Evolutionary conservation across 2,797 vertebrate genomes (phyloP), one percentile per base, ranked within the genome.

Genomic region (Pseudochromis fuscus): DNA sequence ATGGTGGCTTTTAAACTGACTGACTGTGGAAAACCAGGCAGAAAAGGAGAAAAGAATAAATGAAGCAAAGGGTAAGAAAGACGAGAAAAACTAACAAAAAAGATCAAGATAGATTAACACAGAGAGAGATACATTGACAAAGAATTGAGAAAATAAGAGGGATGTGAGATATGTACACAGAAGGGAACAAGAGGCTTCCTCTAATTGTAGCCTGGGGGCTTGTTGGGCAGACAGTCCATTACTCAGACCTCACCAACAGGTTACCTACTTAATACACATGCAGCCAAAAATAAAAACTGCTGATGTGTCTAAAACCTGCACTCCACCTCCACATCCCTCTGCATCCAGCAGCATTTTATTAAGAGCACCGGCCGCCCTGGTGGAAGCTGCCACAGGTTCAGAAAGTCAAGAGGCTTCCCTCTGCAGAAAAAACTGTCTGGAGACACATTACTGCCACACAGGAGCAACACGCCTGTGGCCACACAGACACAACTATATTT

Each of bases 171-270:
- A 55, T 71, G 76, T 58, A 88, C 77, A 86, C 64, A 60, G 69
- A 76, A 42, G 75, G 65, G 72, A 87, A 83, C 64, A 49, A 82
- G 85, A 84, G 77, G 80, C 67, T 70, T 84, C 70, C 76, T 83
- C 78, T 91, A 90, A 92, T 91, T 89, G 88, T 71, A 79, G 88
- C 89, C 86, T 59, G 61, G 81, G 87, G 90, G 84, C 81, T 85
- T 73, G 78, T 86, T 87, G 83, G 74, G 84, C 75, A 85, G 84
- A 91, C 86, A 72, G 67, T 75, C 76, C 86, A 89, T 90, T 89
- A 90, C 79, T 90, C 87, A 88, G 86, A 83, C 72, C 77, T 82
- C 62, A 72, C 57, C 69, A 78, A 87, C 87, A 89, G 83, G 88
- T 91, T 88, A 89, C 84, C 84, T 84, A 89, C 83, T 91, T 89